Evolutionary conservation across 1,140 invertebrate genomes (phyloP), one percentile per base, ranked within the genome.

Genomic region (Chrysomallon squamiferum): DNA sequence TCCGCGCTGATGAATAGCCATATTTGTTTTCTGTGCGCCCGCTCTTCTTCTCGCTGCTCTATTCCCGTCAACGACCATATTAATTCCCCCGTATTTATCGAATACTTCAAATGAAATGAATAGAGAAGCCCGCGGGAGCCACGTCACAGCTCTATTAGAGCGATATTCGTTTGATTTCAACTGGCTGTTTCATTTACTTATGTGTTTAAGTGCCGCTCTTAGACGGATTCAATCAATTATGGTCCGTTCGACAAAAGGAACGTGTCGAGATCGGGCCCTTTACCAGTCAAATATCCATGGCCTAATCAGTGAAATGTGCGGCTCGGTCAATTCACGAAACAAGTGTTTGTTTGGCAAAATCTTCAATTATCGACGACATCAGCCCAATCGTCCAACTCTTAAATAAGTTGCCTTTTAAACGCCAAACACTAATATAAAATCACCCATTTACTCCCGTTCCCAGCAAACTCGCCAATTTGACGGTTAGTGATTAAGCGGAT

Each of bases 341-440:
- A 68, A 68, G 66, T 68, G 66, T 68, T 68, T 68, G 66, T 68
- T 68, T 68, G 66, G 50, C 49, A 30, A 63, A 61, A 61, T 68
- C 66, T 62, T 68, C 66, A 62, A 68, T 68, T 68, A 68, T 68
- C 20, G 60, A 20, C 54, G 15, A 25, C 30, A 47, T 54, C 52
- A 49, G 52, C 54, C 29, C 30, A 62, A 54, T 38, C 27, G 58
- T 20, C 47, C 29, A 33, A 52, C 61, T 30, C 29, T 62, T 56
- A 59, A 68, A 68, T 68, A 68, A 68, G 60, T 68, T 68, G 66
- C 56, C 66, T 68, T 68, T 68, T 68, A 68, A 68, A 68, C 41
- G 61, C 60, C 60, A n/a, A 30, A 59, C 58, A 59, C 58, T 59
- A 59, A 59, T 59, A 59, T 35, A 35, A 59, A 59, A 59, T 59